Base-by-base conservation (phyloP, 1,140 invertebrate species). In the Lutraria rhynchaena region DNA sequence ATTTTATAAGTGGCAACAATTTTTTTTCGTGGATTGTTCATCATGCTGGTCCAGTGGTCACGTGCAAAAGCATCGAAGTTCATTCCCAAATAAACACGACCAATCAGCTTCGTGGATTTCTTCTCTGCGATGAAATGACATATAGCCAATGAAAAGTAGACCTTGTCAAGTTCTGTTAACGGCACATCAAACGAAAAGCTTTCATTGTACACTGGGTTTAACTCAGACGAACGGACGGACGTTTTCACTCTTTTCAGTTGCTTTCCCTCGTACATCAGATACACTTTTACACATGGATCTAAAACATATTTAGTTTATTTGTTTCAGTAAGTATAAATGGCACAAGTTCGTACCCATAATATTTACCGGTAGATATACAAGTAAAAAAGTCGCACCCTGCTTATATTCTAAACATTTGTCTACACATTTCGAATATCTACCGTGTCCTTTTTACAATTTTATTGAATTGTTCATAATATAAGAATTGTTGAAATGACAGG, bases 111-210 rank as follows among this genome's bases (percentile, higher is more conserved):
- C 17, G 76, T 82, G n/a, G 49, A 69, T 53, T 61, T 63, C 31
- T 55, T 63, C 49, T 81, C 58, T 44, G 63, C 81, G 53, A 82
- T 44, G 51, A 55, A 97, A 91, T 98, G 97, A 96, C 98, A 98
- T 27, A 98, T 97, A 93, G 97, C 96, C 1, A 98, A 96, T 89
- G 97, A 96, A 37, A 97, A 93, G 76, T 95, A 96, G 82, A 97
- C 95, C 82, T 97, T 96, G 85, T 96, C 95, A 33, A 97, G 94
- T 87, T 96, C 95, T 22, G 95, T 93, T 22, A 90, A 87, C 11
- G 94, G 93, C 5, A 94, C 92, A 63, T 94, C 94, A 86, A 94
- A 94, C 13, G 93, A 92, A 35, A 94, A 90, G 4, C 93, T 92
- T 81, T 94, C 94, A 77, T 94, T 93, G 87, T 93, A 94, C 11